Conservation (phyloP, 2,113 vertebrate genomes). For the Pangasianodon gigas region DNA sequence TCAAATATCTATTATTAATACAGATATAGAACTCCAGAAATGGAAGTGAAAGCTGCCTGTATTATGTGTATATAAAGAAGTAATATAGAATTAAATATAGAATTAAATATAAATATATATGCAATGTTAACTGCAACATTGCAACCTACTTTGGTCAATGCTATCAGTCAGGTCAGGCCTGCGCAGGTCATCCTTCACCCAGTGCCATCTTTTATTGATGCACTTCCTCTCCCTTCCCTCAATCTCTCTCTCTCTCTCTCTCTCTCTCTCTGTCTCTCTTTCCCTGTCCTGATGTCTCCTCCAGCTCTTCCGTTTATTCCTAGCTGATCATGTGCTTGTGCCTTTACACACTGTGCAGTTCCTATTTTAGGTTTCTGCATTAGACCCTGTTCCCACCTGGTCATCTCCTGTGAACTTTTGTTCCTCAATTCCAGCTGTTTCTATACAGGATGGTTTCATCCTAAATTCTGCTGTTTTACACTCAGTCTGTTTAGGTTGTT, state of each 20-base stretch:
- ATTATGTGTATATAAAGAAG: neutral
- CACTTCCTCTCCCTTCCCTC: neutral
- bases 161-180: neutral
- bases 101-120: no score
- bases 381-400: neutral
- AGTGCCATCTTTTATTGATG: constrained; percentile 22
- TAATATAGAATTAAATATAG: neutral
- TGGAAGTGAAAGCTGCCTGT: neutral
- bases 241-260: neutral
- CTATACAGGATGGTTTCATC: neutral
- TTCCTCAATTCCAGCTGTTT: neutral
- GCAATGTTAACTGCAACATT: neutral
- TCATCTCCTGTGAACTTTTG: neutral
- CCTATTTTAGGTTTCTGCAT: neutral
- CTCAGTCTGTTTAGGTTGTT: neutral
- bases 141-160: neutral
- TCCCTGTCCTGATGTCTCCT: neutral
- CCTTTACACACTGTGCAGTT: neutral
- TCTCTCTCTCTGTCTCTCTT: neutral
- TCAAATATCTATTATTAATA: neutral
- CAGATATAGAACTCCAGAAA: neutral
- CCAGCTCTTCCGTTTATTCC: constrained; percentile 23
- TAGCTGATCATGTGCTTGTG: constrained; percentile 3
- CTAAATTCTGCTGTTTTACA: neutral
- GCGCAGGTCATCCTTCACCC: neutral